phyloP scores from a whole-genome alignment of 2,888 invertebrate genomes.

The Hyalella azteca region DNA sequence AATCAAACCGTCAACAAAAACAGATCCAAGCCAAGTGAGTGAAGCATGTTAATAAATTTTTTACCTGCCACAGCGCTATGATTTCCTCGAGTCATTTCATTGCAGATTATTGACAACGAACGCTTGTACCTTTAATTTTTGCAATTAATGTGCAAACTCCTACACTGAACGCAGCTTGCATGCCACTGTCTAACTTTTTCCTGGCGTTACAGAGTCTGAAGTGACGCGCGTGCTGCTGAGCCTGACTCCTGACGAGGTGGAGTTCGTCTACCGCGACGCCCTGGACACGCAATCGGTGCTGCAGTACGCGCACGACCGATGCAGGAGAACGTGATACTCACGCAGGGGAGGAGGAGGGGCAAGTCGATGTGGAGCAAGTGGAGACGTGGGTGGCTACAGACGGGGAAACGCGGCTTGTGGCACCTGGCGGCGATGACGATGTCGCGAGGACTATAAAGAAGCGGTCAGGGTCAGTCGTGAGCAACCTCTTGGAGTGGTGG shows the following conservation, averaged over 20 bases:
- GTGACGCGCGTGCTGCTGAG: slow-evolving; percentile 15
- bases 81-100: too few relatives aligned
- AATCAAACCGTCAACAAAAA: slow-evolving; percentile 71
- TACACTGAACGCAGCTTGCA: too few relatives aligned
- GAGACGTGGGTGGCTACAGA: slow-evolving; percentile 19
- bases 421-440: not conserved
- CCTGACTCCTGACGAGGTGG: not conserved
- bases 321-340: too few relatives aligned
- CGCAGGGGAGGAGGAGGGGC: not conserved
- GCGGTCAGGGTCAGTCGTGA: not conserved
- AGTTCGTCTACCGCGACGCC: slow-evolving; percentile 31
- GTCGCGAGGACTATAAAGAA: not conserved
- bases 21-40: slow-evolving; percentile 31
- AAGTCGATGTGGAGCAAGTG: not conserved
- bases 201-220: not conserved
- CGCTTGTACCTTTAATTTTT: too few relatives aligned
- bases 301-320: slow-evolving; percentile 25
- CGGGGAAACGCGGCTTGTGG: not conserved
- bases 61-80: too few relatives aligned
- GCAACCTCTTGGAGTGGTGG: slow-evolving; percentile 34
- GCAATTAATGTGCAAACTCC: too few relatives aligned
- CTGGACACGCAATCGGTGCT: slow-evolving; percentile 19
- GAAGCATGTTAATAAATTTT: too few relatives aligned
- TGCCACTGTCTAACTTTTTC: too few relatives aligned
- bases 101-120: too few relatives aligned